Percentiles rank a stretch among this genome's conserved stretches.
phyloP scores from a whole-genome alignment of 2,113 vertebrate species.

The Apistogramma diplotaenia region DNA sequence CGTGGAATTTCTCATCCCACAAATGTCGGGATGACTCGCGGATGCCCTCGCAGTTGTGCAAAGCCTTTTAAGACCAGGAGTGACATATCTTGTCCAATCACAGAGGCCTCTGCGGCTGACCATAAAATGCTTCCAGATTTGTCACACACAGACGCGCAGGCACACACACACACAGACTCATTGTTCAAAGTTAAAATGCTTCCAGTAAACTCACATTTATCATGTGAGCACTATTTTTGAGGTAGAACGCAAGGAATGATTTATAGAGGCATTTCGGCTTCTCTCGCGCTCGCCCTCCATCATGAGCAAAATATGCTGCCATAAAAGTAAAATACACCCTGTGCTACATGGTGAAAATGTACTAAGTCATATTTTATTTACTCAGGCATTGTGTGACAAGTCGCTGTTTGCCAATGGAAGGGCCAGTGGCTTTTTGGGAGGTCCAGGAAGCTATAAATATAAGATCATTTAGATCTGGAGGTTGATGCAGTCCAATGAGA shows the following conservation, averaged over 20 bases:
- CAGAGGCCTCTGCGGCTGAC: constrained; percentile 72
- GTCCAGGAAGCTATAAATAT: constrained; percentile 42
- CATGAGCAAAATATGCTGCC: constrained; percentile 68
- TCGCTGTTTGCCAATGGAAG: constrained; percentile 36
- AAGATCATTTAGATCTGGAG: constrained; percentile 45
- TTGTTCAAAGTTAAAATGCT: constrained; percentile 74
- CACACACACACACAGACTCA: constrained; percentile 61
- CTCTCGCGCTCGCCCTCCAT: constrained; percentile 62
- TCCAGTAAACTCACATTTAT: constrained; percentile 80
- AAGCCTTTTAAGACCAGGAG: constrained; percentile 73
- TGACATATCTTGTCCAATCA: constrained; percentile 77
- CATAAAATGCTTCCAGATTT: constrained; percentile 82
- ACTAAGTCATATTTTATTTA: constrained; percentile 73
- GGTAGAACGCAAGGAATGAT: constrained; percentile 72
- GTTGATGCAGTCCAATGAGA: constrained; percentile 26
- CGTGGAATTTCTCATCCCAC: constrained; percentile 59
- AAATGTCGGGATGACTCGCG: constrained; percentile 68
- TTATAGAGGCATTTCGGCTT: constrained; percentile 72
- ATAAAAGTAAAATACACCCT: constrained; percentile 73
- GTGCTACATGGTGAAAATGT: constrained; percentile 66
- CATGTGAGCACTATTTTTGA: constrained; percentile 75
- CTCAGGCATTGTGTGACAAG: constrained; percentile 61
- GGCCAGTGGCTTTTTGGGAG: constrained; percentile 48
- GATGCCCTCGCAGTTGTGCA: constrained; percentile 71
- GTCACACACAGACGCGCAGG: constrained; percentile 63